Evolutionary conservation across 2,888 invertebrate species (phyloP).

Genomic region (Polia nebulosa): DNA sequence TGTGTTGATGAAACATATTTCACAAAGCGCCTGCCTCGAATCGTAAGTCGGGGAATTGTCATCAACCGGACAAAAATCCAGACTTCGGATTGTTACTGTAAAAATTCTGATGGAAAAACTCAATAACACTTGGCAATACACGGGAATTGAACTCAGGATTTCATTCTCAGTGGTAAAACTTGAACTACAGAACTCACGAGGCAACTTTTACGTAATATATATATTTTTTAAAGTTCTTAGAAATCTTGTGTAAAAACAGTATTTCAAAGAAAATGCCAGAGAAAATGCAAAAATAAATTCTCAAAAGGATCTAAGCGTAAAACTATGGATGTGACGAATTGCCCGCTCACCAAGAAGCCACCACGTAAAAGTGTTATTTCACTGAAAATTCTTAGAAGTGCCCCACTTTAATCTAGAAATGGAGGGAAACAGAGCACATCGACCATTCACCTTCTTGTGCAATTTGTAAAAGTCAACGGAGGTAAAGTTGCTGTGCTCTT

Average conservation of each 20-base stretch:
- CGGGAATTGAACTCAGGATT: too few relatives aligned
- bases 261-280: neutral
- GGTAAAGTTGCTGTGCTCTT: slow-evolving; percentile 14
- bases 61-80: neutral
- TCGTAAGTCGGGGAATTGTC: too few relatives aligned
- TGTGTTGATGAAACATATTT: too few relatives aligned
- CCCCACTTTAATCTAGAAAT: slow-evolving; percentile 51
- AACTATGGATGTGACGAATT: slow-evolving; percentile 23
- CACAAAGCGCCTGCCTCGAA: too few relatives aligned
- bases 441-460: slow-evolving; percentile 34
- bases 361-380: slow-evolving; percentile 36
- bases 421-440: slow-evolving; percentile 27
- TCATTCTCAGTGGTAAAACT: too few relatives aligned
- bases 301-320: neutral
- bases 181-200: too few relatives aligned
- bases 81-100: neutral
- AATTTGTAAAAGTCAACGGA: slow-evolving; percentile 49
- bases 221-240: too few relatives aligned
- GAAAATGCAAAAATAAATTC: neutral
- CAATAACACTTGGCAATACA: too few relatives aligned
- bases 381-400: slow-evolving; percentile 31
- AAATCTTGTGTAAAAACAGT: neutral
- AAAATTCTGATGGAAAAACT: neutral
- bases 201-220: too few relatives aligned
- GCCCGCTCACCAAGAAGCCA: neutral